Evolutionary conservation across 2,113 vertebrate species (phyloP).

Genomic region (Martes martes): DNA sequence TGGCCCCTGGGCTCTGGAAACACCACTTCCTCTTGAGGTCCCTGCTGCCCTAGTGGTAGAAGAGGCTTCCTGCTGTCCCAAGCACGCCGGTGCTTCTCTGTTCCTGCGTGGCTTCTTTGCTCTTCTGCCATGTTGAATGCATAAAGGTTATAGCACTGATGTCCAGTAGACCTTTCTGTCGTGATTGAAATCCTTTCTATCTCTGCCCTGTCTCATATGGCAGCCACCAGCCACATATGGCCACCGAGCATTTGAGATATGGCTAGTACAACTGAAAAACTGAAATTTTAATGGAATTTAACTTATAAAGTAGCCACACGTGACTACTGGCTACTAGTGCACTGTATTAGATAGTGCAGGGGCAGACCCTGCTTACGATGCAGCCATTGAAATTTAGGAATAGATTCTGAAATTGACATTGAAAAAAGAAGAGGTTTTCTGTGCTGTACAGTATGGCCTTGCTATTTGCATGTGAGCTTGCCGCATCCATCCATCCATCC

Average conservation of each 20-base stretch:
- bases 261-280: background rate
- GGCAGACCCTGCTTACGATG: background rate
- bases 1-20: background rate
- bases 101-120: background rate
- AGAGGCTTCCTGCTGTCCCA: background rate
- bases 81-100: background rate
- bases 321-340: background rate
- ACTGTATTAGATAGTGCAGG: background rate
- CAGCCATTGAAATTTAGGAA: background rate
- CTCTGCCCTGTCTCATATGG: background rate
- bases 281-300: background rate
- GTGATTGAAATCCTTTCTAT: background rate
- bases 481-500: background rate
- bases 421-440: background rate
- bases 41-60: background rate
- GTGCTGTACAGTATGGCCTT: background rate
- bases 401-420: background rate
- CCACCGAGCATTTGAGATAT: background rate
- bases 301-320: background rate
- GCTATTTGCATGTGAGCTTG: background rate
- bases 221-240: background rate
- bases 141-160: background rate
- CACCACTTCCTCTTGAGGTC: background rate
- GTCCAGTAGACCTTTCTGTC: background rate
- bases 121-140: background rate